Base-by-base conservation (phyloP, 2,888 invertebrate genomes). In the Eupithecia inturbata region DNA sequence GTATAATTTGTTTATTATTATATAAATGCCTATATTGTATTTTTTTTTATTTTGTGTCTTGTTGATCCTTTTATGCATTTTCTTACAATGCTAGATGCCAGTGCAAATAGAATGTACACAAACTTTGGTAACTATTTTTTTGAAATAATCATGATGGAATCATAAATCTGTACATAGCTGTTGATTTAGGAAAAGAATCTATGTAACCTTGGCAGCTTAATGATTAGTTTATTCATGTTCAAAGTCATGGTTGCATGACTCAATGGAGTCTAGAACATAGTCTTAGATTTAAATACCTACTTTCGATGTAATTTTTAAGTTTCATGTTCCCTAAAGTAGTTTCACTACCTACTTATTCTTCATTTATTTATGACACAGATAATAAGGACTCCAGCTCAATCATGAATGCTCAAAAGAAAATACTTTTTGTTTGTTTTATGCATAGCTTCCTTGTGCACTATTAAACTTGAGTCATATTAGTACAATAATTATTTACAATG, bases 81-180 rank as follows among this genome's bases (percentile, higher is more conserved):
- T n/a, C n/a, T n/a, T n/a, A n/a, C n/a, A n/a, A n/a, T n/a, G n/a
- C n/a, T n/a, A 14, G 16, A 49, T 7, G 7, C 49, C n/a, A n/a
- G 2, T n/a, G 0, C 49, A 49, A 19, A 9, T n/a, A 49, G n/a
- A n/a, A 49, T 49, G 2, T 49, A 7, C n/a, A 3, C n/a, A 49
- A 49, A 49, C 9, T 49, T 2, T 9, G n/a, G 3, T 39, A 4
- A 45, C 49, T n/a, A 49, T 5, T 5, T 45, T 19, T 49, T n/a
- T 1, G 36, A 22, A 53, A 53, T 53, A 10, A 53, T 53, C 3
- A 10, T 53, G 49, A 53, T 10, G 9, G n/a, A 19, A 49, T 49
- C 57, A 26, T 57, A 26, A 53, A n/a, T 53, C n/a, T 53, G 49
- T 22, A 53, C 49, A 53, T 53, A 53, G n/a, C 49, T 53, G 49